Conservation (phyloP, 2,113 vertebrate genomes). For the Butorides virescens region DNA sequence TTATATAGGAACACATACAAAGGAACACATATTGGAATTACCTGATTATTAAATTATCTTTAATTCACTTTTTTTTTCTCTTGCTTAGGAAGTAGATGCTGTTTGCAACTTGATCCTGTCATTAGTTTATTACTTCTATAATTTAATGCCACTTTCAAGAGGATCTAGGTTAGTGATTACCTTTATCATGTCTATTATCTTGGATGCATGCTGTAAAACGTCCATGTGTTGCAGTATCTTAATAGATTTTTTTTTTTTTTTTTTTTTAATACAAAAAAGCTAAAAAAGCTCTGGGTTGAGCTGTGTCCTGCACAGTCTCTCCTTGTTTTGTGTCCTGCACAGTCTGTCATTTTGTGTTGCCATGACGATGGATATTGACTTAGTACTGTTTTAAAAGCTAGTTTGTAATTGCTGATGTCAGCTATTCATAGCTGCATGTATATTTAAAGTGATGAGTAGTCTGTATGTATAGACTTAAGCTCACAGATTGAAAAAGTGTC, state of each 20-base stretch:
- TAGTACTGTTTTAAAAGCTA: not conserved
- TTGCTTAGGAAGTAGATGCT: constrained; percentile 89
- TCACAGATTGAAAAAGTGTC: not conserved
- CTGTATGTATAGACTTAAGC: not conserved
- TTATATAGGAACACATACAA: not conserved
- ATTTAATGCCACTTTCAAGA: constrained; percentile 97
- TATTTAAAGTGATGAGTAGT: not conserved
- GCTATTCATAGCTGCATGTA: not conserved
- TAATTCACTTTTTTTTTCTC: not conserved
- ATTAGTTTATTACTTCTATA: constrained; percentile 98
- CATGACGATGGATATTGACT: not conserved
- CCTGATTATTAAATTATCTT: not conserved
- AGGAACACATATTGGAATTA: no score
- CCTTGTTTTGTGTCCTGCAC: not conserved
- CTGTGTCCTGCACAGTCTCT: not conserved
- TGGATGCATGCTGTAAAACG: not conserved
- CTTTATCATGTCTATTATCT: not conserved
- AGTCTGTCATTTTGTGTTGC: not conserved
- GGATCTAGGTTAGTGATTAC: constrained; percentile 88
- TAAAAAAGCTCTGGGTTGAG: not conserved
- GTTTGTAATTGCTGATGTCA: not conserved
- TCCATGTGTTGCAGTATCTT: not conserved
- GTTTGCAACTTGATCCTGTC: constrained; percentile 96
- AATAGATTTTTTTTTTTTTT: not conserved
- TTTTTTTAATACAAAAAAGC: not conserved